phyloP scores from a whole-genome alignment of 1,140 invertebrate genomes.

The Temnothorax longispinosus region DNA sequence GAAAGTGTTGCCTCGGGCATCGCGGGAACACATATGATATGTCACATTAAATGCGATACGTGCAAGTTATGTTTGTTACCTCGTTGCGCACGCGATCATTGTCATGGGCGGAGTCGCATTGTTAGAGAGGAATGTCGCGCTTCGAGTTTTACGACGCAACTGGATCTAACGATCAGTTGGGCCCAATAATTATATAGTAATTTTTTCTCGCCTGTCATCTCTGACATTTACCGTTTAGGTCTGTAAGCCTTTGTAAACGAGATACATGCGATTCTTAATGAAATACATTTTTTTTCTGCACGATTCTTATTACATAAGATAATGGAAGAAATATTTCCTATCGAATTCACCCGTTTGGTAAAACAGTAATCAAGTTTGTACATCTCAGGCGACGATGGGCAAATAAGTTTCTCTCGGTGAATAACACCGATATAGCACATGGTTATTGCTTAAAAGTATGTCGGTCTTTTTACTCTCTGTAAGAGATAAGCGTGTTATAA shows the following conservation, averaged over 20 bases:
- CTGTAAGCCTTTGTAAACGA: background rate
- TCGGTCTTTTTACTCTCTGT: background rate
- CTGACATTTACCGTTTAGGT: background rate
- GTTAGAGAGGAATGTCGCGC: background rate
- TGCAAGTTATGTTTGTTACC: background rate
- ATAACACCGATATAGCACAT: background rate
- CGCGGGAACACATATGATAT: background rate
- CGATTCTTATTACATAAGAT: background rate
- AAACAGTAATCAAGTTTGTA: background rate
- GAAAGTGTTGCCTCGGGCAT: background rate
- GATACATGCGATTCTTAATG: background rate
- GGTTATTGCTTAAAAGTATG: background rate
- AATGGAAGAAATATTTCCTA: background rate
- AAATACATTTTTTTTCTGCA: background rate
- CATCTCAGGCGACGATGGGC: background rate
- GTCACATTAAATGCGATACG: background rate
- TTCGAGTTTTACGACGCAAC: conserved; percentile 25
- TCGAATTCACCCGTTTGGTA: background rate
- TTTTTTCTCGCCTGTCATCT: background rate
- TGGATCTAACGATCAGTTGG: background rate
- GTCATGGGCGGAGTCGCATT: background rate
- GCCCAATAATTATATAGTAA: background rate
- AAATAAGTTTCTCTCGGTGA: background rate
- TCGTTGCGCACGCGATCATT: background rate
- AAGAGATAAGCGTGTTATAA: conserved; percentile 1